Evolutionary conservation across 2,797 vertebrate species (phyloP).

Genomic region (Gymnocypris eckloni): DNA sequence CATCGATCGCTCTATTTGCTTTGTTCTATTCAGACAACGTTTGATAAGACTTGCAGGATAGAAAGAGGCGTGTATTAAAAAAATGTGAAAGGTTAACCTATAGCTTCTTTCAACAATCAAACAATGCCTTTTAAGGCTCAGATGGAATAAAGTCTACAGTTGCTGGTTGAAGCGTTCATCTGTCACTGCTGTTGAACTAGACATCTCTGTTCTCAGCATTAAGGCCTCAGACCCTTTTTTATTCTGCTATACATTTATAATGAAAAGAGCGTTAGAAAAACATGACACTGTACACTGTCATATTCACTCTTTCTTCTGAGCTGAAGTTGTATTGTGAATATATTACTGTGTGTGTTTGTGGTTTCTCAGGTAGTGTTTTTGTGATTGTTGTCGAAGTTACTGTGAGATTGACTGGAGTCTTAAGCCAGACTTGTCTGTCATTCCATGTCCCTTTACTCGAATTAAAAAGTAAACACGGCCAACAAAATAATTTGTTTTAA

Average conservation of each 20-base stretch:
- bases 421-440: too few relatives aligned
- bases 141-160: not conserved
- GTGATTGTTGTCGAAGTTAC: not conserved
- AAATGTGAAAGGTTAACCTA: not conserved
- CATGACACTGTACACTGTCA: not conserved
- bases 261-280: conserved; percentile 1
- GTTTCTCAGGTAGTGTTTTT: not conserved
- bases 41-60: not conserved
- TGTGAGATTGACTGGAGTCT: not conserved
- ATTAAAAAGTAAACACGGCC: too few relatives aligned
- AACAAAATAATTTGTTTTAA: too few relatives aligned
- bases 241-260: conserved; percentile 12
- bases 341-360: not conserved
- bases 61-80: not conserved
- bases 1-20: not conserved
- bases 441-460: too few relatives aligned
- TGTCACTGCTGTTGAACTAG: not conserved
- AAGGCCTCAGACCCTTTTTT: not conserved
- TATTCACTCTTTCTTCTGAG: not conserved
- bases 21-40: conserved; percentile 5
- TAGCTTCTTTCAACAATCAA: not conserved
- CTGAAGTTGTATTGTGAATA: not conserved
- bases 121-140: not conserved
- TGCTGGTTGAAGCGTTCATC: not conserved
- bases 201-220: not conserved